These are phyloP conservation scores for Antennarius maculatus DNA, from an alignment of 2,797 vertebrate genomes.

Conservation along the genomic window DNA sequence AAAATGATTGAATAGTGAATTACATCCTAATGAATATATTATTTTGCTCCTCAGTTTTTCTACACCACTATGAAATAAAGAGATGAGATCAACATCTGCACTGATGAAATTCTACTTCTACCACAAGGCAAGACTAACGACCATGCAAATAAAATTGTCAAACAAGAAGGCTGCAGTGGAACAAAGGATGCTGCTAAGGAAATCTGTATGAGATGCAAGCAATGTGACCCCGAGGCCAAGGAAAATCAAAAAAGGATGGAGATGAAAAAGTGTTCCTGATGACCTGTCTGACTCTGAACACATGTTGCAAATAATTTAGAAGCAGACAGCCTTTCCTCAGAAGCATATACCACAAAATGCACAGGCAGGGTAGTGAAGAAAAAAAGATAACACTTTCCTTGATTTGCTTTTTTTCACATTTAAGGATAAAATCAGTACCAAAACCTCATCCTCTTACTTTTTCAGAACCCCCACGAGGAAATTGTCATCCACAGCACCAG, in stretches of 20 bases:
- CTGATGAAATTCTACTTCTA: slow-evolving; percentile 69
- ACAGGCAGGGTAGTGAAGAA: slow-evolving; percentile 28
- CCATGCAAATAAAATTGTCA: slow-evolving; percentile 71
- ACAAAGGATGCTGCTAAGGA: slow-evolving; percentile 29
- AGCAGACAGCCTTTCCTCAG: slow-evolving; percentile 2
- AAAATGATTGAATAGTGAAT: slow-evolving; percentile 79
- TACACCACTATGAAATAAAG: slow-evolving; percentile 71
- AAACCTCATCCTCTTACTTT: slow-evolving; percentile 26
- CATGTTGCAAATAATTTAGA: slow-evolving; percentile 26
- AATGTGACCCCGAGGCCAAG: slow-evolving; percentile 10
- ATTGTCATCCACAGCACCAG: slow-evolving; percentile 32
- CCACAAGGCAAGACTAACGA: slow-evolving; percentile 73
- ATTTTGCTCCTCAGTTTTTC: slow-evolving; percentile 75
- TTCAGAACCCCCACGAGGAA: slow-evolving; percentile 38
- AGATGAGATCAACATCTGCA: slow-evolving; percentile 76
- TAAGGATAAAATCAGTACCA: slow-evolving; percentile 42
- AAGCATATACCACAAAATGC: slow-evolving; percentile 11
- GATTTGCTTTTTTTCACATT: slow-evolving; percentile 23
- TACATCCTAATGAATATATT: slow-evolving; percentile 82
- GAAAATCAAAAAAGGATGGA: slow-evolving; percentile 46
- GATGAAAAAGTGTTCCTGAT: slow-evolving; percentile 44
- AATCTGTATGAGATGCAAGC: slow-evolving; percentile 34
- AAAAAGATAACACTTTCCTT: slow-evolving; percentile 12
- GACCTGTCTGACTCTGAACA: slow-evolving; percentile 36
- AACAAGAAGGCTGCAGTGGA: slow-evolving; percentile 55